Evolutionary conservation across 2,113 vertebrate genomes (phyloP).

Genomic region (Geothlypis trichas): DNA sequence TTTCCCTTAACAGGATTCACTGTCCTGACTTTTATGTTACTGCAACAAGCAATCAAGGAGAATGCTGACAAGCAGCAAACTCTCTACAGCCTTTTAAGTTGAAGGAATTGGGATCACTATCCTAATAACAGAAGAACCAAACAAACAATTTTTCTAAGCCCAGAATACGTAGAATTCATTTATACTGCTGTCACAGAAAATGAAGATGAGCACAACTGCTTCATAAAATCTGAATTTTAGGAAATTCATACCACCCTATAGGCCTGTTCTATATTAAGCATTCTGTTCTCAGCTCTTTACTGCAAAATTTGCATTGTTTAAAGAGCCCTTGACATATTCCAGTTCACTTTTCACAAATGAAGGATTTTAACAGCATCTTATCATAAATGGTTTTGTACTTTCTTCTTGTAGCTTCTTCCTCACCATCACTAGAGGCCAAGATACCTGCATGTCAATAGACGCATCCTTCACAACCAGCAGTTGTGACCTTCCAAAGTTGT

Average conservation of each 20-base stretch:
- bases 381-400: background rate
- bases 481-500: background rate
- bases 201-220: background rate
- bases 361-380: constrained; percentile 7
- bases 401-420: background rate
- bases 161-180: background rate
- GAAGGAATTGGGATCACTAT: constrained; percentile 6
- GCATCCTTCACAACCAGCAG: background rate
- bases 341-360: background rate
- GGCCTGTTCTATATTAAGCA: constrained; percentile 4
- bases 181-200: background rate
- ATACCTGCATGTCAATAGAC: background rate
- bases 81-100: background rate
- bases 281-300: background rate
- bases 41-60: background rate
- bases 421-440: background rate
- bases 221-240: constrained; percentile 22
- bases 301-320: background rate
- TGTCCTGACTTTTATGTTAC: background rate
- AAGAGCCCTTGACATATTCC: constrained; percentile 4
- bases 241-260: background rate
- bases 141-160: background rate
- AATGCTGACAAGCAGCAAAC: constrained; percentile 27
- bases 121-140: background rate
- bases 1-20: constrained; percentile 15